These are phyloP conservation scores for Pemphredon lugubris DNA, from an alignment of 2,888 invertebrate genomes.

Conservation along the genomic window DNA sequence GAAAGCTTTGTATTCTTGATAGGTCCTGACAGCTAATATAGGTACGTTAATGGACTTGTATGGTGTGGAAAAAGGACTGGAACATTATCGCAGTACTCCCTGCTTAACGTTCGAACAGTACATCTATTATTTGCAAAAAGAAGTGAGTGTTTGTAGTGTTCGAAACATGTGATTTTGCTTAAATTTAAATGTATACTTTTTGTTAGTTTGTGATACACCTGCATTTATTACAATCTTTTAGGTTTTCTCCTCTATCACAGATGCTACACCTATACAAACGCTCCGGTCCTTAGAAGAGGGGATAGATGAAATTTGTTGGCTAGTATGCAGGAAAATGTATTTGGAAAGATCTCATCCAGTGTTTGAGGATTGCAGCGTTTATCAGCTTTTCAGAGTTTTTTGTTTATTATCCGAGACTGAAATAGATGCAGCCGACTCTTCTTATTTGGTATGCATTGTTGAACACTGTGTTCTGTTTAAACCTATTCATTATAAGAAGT, in stretches of 20 bases:
- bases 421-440: conserved; percentile 83
- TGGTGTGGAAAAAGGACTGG: conserved; percentile 90
- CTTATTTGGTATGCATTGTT: conserved; percentile 83
- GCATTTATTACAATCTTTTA: conserved; percentile 44
- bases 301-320: conserved; percentile 87
- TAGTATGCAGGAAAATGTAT: conserved; percentile 87
- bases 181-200: neutral
- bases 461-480: conserved; percentile 57
- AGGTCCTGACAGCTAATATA: conserved; percentile 92
- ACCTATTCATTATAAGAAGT: neutral
- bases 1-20: conserved; percentile 29
- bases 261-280: conserved; percentile 74
- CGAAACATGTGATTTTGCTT: neutral
- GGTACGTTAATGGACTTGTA: conserved; percentile 89
- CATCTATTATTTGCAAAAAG: conserved; percentile 88
- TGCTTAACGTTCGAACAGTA: conserved; percentile 89
- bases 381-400: conserved; percentile 89
- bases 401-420: conserved; percentile 89
- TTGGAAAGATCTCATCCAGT: conserved; percentile 84
- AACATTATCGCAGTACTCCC: conserved; percentile 88
- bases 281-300: conserved; percentile 75
- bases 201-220: neutral
- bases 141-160: conserved; percentile 83
- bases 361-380: conserved; percentile 86
- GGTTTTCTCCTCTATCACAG: conserved; percentile 80